phyloP scores from a whole-genome alignment of 2,888 invertebrate species.

The Coleophora flavipennella region DNA sequence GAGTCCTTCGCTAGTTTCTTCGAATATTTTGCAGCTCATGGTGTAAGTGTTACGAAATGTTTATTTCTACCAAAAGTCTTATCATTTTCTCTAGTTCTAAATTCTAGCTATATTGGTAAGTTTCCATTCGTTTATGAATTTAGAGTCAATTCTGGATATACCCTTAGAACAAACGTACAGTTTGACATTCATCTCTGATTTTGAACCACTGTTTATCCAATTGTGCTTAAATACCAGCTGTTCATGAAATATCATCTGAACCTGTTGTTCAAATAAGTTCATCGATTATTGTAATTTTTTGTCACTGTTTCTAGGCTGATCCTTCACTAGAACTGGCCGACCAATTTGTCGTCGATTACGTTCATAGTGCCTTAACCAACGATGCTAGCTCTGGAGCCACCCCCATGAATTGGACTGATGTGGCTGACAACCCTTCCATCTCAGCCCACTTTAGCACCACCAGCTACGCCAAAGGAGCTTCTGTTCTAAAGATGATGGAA shows the following conservation, averaged over 20 bases:
- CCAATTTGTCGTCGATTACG: constrained; percentile 79
- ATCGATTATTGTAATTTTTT: too few relatives aligned
- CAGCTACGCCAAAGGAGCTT: constrained; percentile 79
- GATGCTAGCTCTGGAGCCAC: constrained; percentile 64
- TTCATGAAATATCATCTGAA: too few relatives aligned
- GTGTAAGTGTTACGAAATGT: constrained; percentile 32
- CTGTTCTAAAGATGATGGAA: constrained; percentile 77
- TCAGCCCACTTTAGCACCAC: constrained; percentile 76
- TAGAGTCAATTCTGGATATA: too few relatives aligned
- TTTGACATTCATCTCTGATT: too few relatives aligned
- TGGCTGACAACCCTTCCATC: constrained; percentile 69
- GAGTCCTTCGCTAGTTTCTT: constrained; percentile 81
- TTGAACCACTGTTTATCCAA: too few relatives aligned
- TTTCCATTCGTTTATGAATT: too few relatives aligned
- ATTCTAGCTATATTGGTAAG: too few relatives aligned
- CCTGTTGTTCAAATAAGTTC: too few relatives aligned
- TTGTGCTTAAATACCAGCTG: too few relatives aligned
- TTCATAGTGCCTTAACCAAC: constrained; percentile 75
- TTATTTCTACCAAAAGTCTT: neutral
- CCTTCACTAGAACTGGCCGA: constrained; percentile 44
- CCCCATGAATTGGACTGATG: constrained; percentile 64
- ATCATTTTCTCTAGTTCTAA: too few relatives aligned
- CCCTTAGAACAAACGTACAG: too few relatives aligned
- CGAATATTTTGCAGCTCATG: constrained; percentile 77
- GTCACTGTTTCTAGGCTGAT: constrained; percentile 37